phyloP scores from a whole-genome alignment of 2,113 vertebrate species.

The Galemys pyrenaicus region DNA sequence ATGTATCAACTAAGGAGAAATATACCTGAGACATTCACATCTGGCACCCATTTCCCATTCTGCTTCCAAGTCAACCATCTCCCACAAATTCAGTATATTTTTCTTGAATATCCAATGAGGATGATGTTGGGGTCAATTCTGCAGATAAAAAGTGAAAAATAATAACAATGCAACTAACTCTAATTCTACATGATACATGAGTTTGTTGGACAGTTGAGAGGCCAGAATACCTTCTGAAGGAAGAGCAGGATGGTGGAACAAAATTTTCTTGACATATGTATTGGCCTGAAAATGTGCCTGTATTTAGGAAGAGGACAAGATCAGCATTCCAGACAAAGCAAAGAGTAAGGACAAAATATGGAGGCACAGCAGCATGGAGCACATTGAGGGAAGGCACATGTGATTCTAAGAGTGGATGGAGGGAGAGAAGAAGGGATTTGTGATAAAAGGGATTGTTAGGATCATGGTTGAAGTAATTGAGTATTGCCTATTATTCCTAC shows the following conservation, averaged over 20 bases:
- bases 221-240: not conserved
- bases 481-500: not conserved
- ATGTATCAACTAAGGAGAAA: not conserved
- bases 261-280: not conserved
- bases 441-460: not conserved
- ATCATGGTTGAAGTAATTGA: not conserved
- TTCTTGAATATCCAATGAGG: not conserved
- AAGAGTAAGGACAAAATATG: not conserved
- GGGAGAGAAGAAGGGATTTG: not conserved
- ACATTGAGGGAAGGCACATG: not conserved
- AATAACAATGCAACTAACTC: not conserved
- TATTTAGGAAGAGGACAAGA: not conserved
- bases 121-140: not conserved
- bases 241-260: not conserved
- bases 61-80: not conserved
- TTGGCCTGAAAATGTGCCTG: not conserved
- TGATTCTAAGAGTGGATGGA: not conserved
- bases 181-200: not conserved
- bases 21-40: not conserved
- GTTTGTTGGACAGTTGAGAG: not conserved
- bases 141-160: not conserved
- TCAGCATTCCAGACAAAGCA: not conserved
- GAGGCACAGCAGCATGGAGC: rapidly evolving
- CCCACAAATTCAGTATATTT: not conserved
- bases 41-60: not conserved